Evolutionary conservation across 2,113 vertebrate genomes (phyloP).

Genomic region (Prunella himalayana): DNA sequence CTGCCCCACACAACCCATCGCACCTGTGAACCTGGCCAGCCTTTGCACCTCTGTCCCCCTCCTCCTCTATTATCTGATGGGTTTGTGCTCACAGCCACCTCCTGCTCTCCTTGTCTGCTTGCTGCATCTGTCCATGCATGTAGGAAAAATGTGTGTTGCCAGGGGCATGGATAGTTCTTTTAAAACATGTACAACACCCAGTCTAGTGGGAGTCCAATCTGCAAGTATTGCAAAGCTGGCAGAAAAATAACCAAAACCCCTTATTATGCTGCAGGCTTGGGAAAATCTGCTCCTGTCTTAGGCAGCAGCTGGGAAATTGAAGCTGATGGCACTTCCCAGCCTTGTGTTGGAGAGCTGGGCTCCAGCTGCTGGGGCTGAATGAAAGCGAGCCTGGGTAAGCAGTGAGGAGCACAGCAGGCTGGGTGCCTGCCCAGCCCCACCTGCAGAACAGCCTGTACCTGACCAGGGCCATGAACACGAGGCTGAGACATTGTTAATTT

Average conservation of each 20-base stretch:
- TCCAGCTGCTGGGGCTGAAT: not conserved
- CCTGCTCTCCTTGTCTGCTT: not conserved
- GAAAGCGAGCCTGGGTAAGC: not conserved
- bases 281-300: slow-evolving; percentile 22
- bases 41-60: not conserved
- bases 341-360: not conserved
- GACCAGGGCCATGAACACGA: not conserved
- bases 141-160: not conserved
- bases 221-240: not conserved
- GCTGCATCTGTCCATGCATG: not conserved
- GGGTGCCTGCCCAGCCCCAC: accelerated
- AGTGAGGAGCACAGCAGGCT: not conserved
- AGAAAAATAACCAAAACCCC: slow-evolving; percentile 7
- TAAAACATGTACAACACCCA: slow-evolving; percentile 23
- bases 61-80: accelerated
- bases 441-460: not conserved
- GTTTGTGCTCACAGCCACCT: not conserved
- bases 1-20: not conserved
- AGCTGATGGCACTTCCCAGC: not conserved
- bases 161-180: slow-evolving; percentile 36
- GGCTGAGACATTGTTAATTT: accelerated
- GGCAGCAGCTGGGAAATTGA: slow-evolving; percentile 39
- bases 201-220: not conserved
- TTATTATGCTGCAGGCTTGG: slow-evolving; percentile 1
- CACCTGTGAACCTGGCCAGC: not conserved